Percentiles rank a stretch among this genome's conserved stretches.
These are phyloP conservation scores for Sweltsa coloradensis DNA, from an alignment of 1,140 invertebrate species.

Conservation along the genomic window DNA sequence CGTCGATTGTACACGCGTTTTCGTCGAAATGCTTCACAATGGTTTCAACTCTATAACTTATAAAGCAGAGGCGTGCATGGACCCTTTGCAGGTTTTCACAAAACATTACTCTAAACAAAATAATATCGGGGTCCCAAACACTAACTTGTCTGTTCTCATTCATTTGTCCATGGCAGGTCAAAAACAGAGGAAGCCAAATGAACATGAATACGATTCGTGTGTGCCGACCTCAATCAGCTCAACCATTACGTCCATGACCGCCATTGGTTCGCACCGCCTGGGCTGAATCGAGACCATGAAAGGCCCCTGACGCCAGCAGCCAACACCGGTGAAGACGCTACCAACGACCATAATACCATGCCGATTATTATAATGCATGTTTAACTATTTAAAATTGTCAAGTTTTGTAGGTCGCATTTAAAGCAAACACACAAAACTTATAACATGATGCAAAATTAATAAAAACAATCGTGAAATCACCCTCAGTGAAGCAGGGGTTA, in stretches of 20 bases:
- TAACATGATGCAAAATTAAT: neutral
- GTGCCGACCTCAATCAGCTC: neutral
- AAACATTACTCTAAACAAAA: too few relatives aligned
- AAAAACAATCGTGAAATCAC: too few relatives aligned
- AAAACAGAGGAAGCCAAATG: neutral
- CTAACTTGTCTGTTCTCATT: too few relatives aligned
- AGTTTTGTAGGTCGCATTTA: neutral
- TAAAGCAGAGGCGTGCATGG: too few relatives aligned
- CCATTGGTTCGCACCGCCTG: neutral
- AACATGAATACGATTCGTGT: neutral
- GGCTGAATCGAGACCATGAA: constrained; percentile 12
- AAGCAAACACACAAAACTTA: neutral
- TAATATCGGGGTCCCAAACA: too few relatives aligned
- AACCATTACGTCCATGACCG: constrained; percentile 8
- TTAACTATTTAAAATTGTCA: neutral
- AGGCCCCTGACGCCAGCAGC: neutral
- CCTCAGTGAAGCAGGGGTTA: too few relatives aligned
- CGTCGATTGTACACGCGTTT: too few relatives aligned
- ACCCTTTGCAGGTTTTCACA: too few relatives aligned
- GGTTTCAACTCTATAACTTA: too few relatives aligned
- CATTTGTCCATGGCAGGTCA: constrained; percentile 5
- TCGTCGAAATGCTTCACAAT: too few relatives aligned
- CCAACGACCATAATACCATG: constrained; percentile 8
- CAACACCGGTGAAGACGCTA: constrained; percentile 6
- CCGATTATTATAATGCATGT: neutral